A percentile compares a stretch with the other conserved stretches of the same genome.
Conservation (phyloP, 2,888 invertebrate species). For the Lasioglossum zephyrum region DNA sequence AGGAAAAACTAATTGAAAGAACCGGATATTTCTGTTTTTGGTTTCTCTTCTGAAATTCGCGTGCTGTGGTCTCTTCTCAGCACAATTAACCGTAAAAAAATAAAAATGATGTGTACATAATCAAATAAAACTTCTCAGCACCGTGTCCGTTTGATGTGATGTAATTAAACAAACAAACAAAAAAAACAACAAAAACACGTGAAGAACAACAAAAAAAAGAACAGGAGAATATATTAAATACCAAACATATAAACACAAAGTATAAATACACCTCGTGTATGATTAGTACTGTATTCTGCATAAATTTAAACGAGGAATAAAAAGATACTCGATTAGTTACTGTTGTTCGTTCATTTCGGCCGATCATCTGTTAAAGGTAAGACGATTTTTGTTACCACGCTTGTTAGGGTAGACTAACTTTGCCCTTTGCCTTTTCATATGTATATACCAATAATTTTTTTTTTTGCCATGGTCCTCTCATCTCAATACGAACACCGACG, state of each 20-base stretch:
- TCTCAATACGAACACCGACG: too few relatives aligned
- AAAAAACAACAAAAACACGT: constrained; percentile 13
- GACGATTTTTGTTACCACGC: too few relatives aligned
- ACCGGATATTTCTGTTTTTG: constrained; percentile 18
- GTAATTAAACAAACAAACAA: constrained; percentile 63
- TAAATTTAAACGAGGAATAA: constrained; percentile 75
- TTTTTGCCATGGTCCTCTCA: too few relatives aligned
- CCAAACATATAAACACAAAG: constrained; percentile 67
- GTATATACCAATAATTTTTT: too few relatives aligned
- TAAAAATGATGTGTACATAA: constrained; percentile 75
- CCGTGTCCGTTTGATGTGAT: constrained; percentile 79
- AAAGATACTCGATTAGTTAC: constrained; percentile 74
- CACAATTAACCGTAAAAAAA: constrained; percentile 73
- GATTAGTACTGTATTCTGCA: constrained; percentile 74
- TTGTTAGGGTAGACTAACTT: too few relatives aligned
- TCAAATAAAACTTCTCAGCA: constrained; percentile 63
- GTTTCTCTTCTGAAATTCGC: constrained; percentile 7
- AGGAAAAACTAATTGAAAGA: neutral
- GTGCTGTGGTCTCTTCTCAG: constrained; percentile 71
- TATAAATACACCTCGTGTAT: constrained; percentile 70
- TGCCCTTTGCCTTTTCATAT: too few relatives aligned
- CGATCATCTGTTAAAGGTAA: too few relatives aligned
- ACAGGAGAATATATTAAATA: constrained; percentile 45
- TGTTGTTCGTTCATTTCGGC: constrained; percentile 21
- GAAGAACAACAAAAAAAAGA: constrained; percentile 39